phyloP scores from a whole-genome alignment of 1,140 invertebrate species.

The Drosophila hydei region DNA sequence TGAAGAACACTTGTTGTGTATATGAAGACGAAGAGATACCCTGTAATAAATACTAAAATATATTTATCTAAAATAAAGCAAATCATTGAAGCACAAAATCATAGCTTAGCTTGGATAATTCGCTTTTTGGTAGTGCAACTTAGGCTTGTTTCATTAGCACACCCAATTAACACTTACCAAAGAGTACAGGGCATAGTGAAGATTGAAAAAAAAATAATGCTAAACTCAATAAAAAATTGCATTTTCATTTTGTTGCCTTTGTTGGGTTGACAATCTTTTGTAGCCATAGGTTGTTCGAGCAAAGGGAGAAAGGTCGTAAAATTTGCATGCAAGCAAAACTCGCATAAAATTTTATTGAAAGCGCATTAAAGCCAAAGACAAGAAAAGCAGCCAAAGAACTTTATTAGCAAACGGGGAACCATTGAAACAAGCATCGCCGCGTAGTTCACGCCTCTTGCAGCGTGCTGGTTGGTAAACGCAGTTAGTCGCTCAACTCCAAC shows the following conservation, averaged over 20 bases:
- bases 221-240: constrained; percentile 51
- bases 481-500: constrained; percentile 33
- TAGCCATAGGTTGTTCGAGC: not conserved
- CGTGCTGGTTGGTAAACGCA: constrained; percentile 21
- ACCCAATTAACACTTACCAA: not conserved
- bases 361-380: constrained; percentile 77
- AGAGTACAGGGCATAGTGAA: constrained; percentile 17
- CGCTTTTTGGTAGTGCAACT: no score
- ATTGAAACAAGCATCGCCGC: constrained; percentile 30
- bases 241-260: constrained; percentile 52
- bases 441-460: not conserved
- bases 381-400: constrained; percentile 65
- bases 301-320: constrained; percentile 44
- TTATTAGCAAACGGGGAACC: constrained; percentile 72
- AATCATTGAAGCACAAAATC: not conserved
- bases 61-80: no score
- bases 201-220: constrained; percentile 6
- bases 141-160: no score
- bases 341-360: constrained; percentile 77
- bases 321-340: constrained; percentile 77
- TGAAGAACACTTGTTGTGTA: not conserved
- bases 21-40: not conserved
- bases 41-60: not conserved
- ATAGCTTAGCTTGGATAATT: no score
- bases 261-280: constrained; percentile 27